Conservation (phyloP, 30 jellyfish, hydroid and myxozoan genomes). For the Hydractinia symbiolongicarpus region DNA sequence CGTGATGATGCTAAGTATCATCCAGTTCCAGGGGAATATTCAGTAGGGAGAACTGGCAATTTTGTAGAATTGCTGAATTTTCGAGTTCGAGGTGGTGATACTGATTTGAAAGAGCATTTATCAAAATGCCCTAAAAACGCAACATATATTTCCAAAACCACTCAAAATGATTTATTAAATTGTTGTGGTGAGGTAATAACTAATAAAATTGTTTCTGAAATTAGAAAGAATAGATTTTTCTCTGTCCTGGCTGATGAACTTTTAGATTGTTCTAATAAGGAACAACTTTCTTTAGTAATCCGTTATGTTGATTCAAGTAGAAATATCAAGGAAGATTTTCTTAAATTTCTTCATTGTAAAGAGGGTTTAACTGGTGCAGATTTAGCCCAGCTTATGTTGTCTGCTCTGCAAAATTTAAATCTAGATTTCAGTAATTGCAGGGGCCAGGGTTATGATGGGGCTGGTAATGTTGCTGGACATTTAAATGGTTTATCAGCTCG, state of each 20-base stretch:
- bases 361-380: conserved; percentile 26
- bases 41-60: conserved; percentile 15
- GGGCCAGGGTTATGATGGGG: conserved; percentile 7
- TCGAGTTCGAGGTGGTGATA: conserved; percentile 47
- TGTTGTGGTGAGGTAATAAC: conserved; percentile 31
- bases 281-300: conserved; percentile 37
- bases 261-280: conserved; percentile 32
- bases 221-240: conserved; percentile 21
- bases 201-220: conserved; percentile 9
- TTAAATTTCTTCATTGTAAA: conserved; percentile 23
- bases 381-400: conserved; percentile 22
- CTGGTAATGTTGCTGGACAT: neutral
- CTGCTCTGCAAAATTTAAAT: conserved; percentile 29
- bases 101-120: conserved; percentile 31
- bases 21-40: neutral
- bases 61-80: conserved; percentile 46
- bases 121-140: conserved; percentile 43
- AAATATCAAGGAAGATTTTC: conserved; percentile 28
- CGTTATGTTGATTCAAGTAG: conserved; percentile 15
- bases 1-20: neutral
- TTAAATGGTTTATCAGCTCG: conserved; percentile 40
- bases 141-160: conserved; percentile 48
- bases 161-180: conserved; percentile 34
- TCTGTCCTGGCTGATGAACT: conserved; percentile 47
- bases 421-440: conserved; percentile 29